Base-by-base conservation (phyloP, 2,113 vertebrate species). In the Pseudorectes ferrugineus region DNA sequence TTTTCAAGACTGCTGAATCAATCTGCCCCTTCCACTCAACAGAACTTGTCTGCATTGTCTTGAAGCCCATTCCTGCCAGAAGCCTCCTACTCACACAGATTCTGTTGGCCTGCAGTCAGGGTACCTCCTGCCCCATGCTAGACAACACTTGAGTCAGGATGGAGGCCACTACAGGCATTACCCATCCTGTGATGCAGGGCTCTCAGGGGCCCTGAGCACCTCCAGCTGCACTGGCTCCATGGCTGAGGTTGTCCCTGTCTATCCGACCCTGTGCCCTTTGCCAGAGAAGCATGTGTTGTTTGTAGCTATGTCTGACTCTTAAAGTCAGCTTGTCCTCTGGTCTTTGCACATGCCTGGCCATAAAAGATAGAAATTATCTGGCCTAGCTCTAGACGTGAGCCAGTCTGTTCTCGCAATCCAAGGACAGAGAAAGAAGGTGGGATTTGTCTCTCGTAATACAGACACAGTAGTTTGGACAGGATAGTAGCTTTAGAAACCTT, bases 101-200 rank as follows among this genome's bases (percentile, higher is more conserved):
- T 25, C 24, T 55, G 36, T 24, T 43, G 72, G 35, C 20, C 55
- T 80, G 31, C 24, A 46, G 12, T 14, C 65, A 71, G 14, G 23
- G 25, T 51, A 29, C 31, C 11, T 58, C 38, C 31, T 19, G 46
- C 1, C 6, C 25, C 23, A 5, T 52, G 23, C n/a, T 9, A 59
- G 51, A 42, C 17, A 55, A 3, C 33, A 62, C 10, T 26, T 48
- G 40, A 71, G 57, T 31, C 28, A 72, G 66, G 20, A 43, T 58
- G 72, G 70, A 82, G 33, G 33, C 77, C 70, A 46, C 15, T 26
- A 40, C 36, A 77, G 52, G 12, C 38, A 38, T 15, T n/a, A 66
- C 4, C 6, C 3, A 0, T 29, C 16, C 68, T 35, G 35, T 1
- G 2, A 28, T 35, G 43, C 0, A 0, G 35, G 22, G n/a, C 35